phyloP scores from a whole-genome alignment of 92 coral and sea anemone genomes.

The Phenganax marumi region DNA sequence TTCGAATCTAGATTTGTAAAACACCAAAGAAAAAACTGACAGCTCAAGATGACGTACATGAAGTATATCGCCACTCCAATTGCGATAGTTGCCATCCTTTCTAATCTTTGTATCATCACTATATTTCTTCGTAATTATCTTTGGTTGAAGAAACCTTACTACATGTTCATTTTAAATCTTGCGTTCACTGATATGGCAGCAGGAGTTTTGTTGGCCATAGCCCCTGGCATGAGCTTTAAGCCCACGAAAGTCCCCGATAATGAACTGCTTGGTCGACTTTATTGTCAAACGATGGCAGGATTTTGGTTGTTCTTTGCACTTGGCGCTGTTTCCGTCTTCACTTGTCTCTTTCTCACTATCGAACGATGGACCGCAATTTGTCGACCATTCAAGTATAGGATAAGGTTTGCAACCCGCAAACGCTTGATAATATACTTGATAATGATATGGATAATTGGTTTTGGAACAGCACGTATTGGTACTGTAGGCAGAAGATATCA shows the following conservation, averaged over 20 bases:
- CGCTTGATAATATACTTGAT: conserved; percentile 48
- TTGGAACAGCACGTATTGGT: conserved; percentile 43
- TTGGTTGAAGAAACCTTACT: conserved; percentile 61
- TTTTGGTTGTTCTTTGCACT: conserved; percentile 14
- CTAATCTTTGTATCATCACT: conserved; percentile 2
- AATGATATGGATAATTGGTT: conserved; percentile 43
- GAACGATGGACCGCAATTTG: conserved; percentile 76
- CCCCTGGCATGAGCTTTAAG: conserved; percentile 17
- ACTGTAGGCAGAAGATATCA: conserved; percentile 24
- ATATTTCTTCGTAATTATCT: conserved; percentile 57
- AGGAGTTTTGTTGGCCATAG: conserved; percentile 44
- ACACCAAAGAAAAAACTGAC: conserved; percentile 3
- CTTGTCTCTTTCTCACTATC: conserved; percentile 52
- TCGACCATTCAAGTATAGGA: conserved; percentile 63
- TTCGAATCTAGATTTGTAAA: conserved; percentile 1
- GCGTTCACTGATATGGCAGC: conserved; percentile 75
- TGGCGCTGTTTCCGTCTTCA: conserved; percentile 22
- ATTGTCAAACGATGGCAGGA: conserved; percentile 4
- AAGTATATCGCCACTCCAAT: background rate
- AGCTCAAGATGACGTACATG: conserved; percentile 1
- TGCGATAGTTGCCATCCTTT: background rate
- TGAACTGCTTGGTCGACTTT: conserved; percentile 13
- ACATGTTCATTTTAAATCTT: conserved; percentile 61
- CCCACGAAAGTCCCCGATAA: background rate
- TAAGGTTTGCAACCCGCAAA: conserved; percentile 47